Evolutionary conservation across 2,113 vertebrate genomes (phyloP).

Genomic region (Otus sunia): DNA sequence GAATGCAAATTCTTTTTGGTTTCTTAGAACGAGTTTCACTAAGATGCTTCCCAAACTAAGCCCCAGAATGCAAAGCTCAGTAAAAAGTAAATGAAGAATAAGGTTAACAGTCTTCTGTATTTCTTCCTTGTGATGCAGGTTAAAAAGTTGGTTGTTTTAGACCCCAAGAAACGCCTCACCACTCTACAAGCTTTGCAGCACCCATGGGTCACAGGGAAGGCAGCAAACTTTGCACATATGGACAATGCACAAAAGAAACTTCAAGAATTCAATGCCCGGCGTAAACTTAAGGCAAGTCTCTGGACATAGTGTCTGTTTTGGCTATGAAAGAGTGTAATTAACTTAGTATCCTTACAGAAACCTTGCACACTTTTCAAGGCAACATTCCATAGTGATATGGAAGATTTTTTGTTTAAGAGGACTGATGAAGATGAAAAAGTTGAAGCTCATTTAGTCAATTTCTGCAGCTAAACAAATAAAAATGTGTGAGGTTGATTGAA

Average conservation of each 20-base stretch:
- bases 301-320: neutral
- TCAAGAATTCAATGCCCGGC: conserved; percentile 88
- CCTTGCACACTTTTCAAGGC: neutral
- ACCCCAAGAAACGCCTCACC: conserved; percentile 86
- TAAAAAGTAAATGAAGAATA: neutral
- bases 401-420: neutral
- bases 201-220: conserved; percentile 89
- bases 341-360: neutral
- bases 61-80: neutral
- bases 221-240: conserved; percentile 88
- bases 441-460: neutral
- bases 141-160: conserved; percentile 87
- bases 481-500: neutral
- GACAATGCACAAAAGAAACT: conserved; percentile 90
- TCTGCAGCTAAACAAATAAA: neutral
- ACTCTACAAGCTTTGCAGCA: conserved; percentile 88
- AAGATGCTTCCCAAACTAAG: neutral
- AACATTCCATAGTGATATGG: neutral
- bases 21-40: neutral
- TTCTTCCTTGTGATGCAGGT: conserved; percentile 73
- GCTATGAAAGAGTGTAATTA: neutral
- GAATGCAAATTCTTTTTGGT: neutral
- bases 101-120: neutral
- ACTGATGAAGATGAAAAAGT: neutral
- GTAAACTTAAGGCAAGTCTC: conserved; percentile 85